Conservation (phyloP, 1,140 invertebrate species). For the Mycetomoellerius zeteki region DNA sequence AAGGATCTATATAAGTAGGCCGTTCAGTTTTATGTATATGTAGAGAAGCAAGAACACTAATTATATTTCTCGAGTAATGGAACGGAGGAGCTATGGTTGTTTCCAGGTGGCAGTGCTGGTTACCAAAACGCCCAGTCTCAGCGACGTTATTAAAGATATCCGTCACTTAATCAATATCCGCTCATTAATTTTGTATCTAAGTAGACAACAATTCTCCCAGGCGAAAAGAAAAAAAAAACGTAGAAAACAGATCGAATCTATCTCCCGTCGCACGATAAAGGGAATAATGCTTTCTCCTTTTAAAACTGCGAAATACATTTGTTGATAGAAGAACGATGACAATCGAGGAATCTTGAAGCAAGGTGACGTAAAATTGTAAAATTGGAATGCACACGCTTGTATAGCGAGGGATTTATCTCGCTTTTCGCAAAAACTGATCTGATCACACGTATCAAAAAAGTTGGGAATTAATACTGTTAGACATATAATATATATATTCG, state of each 20-base stretch:
- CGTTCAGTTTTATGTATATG: conserved; percentile 60
- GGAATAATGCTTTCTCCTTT: background rate
- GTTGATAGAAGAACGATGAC: background rate
- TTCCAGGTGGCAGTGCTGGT: conserved; percentile 84
- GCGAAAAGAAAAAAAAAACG: background rate
- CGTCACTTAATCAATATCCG: conserved; percentile 57
- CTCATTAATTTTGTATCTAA: conserved; percentile 74
- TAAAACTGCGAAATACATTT: conserved; percentile 13
- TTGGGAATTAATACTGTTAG: background rate
- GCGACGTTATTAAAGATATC: conserved; percentile 78
- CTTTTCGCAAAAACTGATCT: background rate
- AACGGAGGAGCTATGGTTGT: conserved; percentile 82
- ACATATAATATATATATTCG: no score
- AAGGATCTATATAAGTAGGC: conserved; percentile 40
- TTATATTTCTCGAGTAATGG: conserved; percentile 72
- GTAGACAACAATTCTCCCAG: conserved; percentile 61
- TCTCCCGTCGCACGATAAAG: conserved; percentile 10
- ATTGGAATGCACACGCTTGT: background rate
- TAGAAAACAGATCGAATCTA: background rate
- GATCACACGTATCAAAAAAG: background rate
- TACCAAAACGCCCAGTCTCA: conserved; percentile 83
- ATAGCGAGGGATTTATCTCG: background rate
- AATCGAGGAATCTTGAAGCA: conserved; percentile 34
- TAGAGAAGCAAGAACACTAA: conserved; percentile 66
- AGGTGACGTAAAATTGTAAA: background rate